Conservation (phyloP, 2,888 invertebrate species). For the Cancer borealis region DNA sequence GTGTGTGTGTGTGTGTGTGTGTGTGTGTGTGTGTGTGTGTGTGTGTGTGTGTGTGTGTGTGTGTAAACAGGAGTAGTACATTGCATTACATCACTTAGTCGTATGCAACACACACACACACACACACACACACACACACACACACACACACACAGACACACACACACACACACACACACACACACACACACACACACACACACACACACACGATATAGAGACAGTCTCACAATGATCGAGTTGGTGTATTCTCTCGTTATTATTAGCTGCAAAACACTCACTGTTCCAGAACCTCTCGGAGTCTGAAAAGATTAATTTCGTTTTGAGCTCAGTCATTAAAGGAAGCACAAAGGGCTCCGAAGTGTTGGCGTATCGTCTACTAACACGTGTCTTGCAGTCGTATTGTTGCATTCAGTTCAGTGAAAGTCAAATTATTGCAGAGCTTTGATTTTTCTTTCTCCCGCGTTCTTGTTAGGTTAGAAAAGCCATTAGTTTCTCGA, state of each 20-base stretch:
- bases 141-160: neutral
- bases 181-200: neutral
- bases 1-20: no score
- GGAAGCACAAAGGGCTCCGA: slow-evolving; percentile 17
- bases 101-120: slow-evolving; percentile 44
- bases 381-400: neutral
- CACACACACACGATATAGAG: neutral
- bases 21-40: no score
- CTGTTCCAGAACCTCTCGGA: neutral
- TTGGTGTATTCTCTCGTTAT: neutral
- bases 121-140: slow-evolving; percentile 54
- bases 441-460: no score
- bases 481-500: neutral
- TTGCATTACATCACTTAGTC: neutral
- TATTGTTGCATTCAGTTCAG: neutral
- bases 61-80: no score
- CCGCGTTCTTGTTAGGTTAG: no score
- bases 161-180: neutral
- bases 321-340: neutral
- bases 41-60: neutral
- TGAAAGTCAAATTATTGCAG: neutral
- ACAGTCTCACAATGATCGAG: slow-evolving; percentile 22
- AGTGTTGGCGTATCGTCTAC: slow-evolving; percentile 38
- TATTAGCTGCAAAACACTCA: neutral
- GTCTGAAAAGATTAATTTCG: slow-evolving; percentile 36